phyloP scores from a whole-genome alignment of 2,113 vertebrate genomes.

The Channa argus region DNA sequence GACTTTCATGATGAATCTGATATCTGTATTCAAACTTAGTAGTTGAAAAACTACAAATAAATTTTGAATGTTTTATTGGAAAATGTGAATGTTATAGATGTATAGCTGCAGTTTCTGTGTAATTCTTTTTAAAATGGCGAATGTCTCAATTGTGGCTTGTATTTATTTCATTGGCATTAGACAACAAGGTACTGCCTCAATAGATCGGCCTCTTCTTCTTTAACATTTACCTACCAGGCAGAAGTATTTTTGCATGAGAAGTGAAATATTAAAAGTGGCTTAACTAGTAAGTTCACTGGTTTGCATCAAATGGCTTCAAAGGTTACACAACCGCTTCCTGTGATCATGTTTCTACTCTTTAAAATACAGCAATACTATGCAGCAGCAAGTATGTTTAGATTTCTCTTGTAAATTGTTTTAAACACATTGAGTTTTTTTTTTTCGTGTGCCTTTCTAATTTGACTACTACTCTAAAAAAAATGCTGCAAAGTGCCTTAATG shows the following conservation, averaged over 20 bases:
- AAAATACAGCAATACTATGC: background rate
- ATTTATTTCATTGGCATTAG: conserved; percentile 1
- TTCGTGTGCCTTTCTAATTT: conserved; percentile 33
- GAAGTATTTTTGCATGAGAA: background rate
- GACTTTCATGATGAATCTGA: background rate
- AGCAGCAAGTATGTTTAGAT: conserved; percentile 2
- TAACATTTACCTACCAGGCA: background rate
- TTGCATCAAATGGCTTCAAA: background rate
- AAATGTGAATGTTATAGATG: conserved; percentile 32
- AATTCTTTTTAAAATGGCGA: conserved; percentile 18
- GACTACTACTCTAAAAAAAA: conserved; percentile 8
- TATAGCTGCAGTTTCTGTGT: background rate
- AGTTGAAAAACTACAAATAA: background rate
- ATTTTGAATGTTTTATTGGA: conserved; percentile 22
- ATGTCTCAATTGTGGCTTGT: background rate
- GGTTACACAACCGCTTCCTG: background rate
- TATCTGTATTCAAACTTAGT: background rate
- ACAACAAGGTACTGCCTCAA: background rate
- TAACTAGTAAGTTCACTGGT: background rate
- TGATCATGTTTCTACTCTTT: background rate
- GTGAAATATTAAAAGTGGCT: background rate
- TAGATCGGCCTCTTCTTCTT: background rate
- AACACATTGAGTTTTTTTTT: background rate
- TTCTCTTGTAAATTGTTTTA: background rate
- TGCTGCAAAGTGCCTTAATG: conserved; percentile 30